Conservation (phyloP, 2,113 vertebrate genomes). For the Fulmarus glacialis region DNA sequence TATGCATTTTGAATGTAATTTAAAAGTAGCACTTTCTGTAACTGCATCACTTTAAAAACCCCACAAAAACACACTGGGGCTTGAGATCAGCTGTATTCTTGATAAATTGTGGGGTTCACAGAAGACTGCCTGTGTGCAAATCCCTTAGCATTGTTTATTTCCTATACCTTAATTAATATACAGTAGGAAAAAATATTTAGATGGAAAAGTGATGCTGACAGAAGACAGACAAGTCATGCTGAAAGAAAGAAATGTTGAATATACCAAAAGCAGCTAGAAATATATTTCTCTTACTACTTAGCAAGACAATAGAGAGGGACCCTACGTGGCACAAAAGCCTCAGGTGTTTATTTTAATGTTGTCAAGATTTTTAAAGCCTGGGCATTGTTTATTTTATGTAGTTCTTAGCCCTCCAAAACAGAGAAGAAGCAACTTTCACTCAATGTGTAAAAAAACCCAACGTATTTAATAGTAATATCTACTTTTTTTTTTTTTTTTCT, state of each 20-base stretch:
- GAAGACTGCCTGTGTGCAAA: neutral
- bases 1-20: neutral
- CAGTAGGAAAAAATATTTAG: neutral
- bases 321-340: neutral
- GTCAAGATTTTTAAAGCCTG: neutral
- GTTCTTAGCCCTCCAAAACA: neutral
- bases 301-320: fast-evolving
- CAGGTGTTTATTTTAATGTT: neutral
- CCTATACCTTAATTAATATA: neutral
- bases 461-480: neutral
- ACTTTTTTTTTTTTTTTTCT: neutral
- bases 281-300: neutral
- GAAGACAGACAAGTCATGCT: neutral
- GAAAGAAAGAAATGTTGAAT: neutral
- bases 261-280: neutral
- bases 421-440: neutral
- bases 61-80: neutral
- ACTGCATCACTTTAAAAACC: neutral
- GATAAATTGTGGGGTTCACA: neutral
- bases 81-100: neutral
- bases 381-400: neutral
- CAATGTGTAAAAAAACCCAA: neutral
- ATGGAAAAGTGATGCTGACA: neutral
- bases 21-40: neutral
- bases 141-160: neutral